A percentile compares a stretch with the other conserved stretches of the same genome.
Conservation (phyloP, 1,140 invertebrate species). For the Eriosoma lanigerum region DNA sequence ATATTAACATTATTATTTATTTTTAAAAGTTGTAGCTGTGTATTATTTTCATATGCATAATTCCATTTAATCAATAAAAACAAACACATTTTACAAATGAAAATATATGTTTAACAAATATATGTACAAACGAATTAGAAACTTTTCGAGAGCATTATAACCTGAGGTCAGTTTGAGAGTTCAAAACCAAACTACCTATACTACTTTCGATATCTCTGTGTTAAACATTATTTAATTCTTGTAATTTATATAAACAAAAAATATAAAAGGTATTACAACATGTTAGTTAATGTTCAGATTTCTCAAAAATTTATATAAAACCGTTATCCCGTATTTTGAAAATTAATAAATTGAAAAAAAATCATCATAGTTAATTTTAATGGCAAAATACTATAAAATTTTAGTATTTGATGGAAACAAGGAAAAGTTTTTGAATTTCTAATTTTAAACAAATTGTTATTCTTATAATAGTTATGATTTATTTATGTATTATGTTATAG, state of each 20-base stretch:
- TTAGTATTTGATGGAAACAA: too few species aligned
- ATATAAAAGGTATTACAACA: neutral
- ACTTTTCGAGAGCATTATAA: slow-evolving; percentile 9
- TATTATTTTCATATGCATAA: too few species aligned
- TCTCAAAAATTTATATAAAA: neutral
- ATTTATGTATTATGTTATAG: too few species aligned
- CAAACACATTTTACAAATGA: neutral
- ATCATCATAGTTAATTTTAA: too few species aligned
- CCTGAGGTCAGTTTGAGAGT: neutral
- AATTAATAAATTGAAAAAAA: too few species aligned
- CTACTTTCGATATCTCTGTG: slow-evolving; percentile 2
- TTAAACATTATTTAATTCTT: neutral
- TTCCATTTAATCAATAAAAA: too few species aligned
- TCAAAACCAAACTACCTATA: neutral
- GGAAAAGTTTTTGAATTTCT: too few species aligned
- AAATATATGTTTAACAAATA: neutral
- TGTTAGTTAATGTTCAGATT: slow-evolving; percentile 11
- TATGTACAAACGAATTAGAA: slow-evolving; percentile 9
- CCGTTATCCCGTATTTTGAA: neutral
- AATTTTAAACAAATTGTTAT: too few species aligned
- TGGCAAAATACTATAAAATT: too few species aligned
- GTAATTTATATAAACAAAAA: neutral
- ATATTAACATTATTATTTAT: too few species aligned
- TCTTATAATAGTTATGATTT: too few species aligned
- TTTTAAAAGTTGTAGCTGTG: too few species aligned